Percentiles rank a stretch among this genome's conserved stretches.
Evolutionary conservation across 2,888 invertebrate species (phyloP).

Genomic region (Oconnorella tubifera): DNA sequence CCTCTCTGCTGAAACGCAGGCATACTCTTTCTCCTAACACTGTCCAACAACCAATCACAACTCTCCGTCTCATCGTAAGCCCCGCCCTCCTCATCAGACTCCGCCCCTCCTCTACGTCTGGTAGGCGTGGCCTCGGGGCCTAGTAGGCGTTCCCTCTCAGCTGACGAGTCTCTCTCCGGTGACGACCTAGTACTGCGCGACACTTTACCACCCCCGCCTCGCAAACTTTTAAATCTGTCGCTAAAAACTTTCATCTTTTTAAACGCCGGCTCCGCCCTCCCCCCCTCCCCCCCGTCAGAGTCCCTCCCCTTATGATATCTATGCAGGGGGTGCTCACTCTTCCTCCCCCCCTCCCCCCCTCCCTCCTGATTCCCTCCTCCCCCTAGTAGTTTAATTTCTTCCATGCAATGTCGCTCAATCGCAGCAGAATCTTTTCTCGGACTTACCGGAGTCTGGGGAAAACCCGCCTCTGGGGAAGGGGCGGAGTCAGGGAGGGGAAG

Average conservation of each 20-base stretch:
- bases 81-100: background rate
- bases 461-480: background rate
- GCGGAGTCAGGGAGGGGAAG: conserved; percentile 63
- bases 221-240: background rate
- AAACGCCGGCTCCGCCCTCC: conserved; percentile 46
- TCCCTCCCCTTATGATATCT: background rate
- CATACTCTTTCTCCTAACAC: background rate
- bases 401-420: conserved; percentile 1
- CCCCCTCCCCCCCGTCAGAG: background rate
- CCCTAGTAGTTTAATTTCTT: background rate
- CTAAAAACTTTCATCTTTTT: conserved; percentile 78
- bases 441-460: background rate
- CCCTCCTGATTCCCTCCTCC: background rate
- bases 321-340: background rate
- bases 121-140: background rate
- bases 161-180: background rate
- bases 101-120: background rate
- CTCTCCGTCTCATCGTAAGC: background rate
- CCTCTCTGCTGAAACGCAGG: background rate
- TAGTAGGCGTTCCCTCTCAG: background rate
- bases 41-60: background rate
- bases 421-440: conserved; percentile 16
- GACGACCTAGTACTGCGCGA: background rate
- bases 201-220: background rate
- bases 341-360: background rate